Percentiles rank a stretch among this genome's conserved stretches.
These are phyloP conservation scores for Panagrolaimus sp. DNA, from an alignment of 1,140 invertebrate genomes.

Conservation along the genomic window DNA sequence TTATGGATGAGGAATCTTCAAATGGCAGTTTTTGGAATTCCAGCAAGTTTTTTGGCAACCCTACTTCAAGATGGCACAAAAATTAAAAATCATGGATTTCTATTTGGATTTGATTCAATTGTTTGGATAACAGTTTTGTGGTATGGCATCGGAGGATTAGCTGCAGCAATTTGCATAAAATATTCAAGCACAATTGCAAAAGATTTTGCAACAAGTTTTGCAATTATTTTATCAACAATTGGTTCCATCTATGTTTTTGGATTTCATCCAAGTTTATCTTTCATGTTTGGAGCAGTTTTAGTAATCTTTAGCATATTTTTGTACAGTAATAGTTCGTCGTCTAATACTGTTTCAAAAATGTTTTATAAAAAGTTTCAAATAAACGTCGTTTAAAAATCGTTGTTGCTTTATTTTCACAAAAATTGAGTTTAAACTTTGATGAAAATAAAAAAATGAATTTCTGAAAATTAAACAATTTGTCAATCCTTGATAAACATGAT, in stretches of 20 bases:
- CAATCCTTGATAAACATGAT: no score
- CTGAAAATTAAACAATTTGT: no score
- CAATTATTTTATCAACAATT: background rate
- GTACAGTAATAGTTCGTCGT: background rate
- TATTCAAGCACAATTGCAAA: constrained; percentile 62
- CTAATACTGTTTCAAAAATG: no score
- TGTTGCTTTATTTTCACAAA: no score
- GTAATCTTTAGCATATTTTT: constrained; percentile 13
- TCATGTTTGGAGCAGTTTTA: constrained; percentile 2
- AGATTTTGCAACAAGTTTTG: background rate
- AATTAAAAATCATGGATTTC: constrained; percentile 59
- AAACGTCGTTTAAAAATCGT: no score
- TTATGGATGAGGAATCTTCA: constrained; percentile 92
- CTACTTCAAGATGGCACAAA: constrained; percentile 44
- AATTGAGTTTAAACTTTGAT: no score
- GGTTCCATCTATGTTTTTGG: background rate
- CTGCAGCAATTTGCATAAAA: constrained; percentile 62
- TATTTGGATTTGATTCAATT: constrained; percentile 60
- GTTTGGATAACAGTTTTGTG: constrained; percentile 59
- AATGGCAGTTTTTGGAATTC: background rate
- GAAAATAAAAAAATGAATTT: no score
- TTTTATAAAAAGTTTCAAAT: no score
- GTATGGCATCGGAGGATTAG: constrained; percentile 54
- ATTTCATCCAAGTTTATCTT: background rate
- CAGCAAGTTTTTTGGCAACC: background rate